Evolutionary conservation across 2,113 vertebrate species (phyloP).

Genomic region (Falcunculus frontatus): DNA sequence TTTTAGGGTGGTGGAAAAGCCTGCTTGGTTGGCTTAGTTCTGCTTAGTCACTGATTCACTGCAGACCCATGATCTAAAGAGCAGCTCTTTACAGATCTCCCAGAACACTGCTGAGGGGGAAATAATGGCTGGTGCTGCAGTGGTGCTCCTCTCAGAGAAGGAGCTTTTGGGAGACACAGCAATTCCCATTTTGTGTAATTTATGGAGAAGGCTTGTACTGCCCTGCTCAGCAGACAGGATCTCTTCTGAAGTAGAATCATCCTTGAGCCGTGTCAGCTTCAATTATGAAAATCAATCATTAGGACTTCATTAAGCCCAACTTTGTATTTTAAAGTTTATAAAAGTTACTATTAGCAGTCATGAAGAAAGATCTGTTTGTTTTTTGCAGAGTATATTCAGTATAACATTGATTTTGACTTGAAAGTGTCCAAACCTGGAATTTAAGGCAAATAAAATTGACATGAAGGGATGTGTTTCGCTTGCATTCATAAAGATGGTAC

Average conservation of each 20-base stretch:
- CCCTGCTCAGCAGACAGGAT: neutral
- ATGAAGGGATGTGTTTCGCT: slow-evolving; percentile 40
- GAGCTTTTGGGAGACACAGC: neutral
- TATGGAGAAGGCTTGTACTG: neutral
- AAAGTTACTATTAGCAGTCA: slow-evolving; percentile 44
- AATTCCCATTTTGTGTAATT: neutral
- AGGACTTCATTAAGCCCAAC: slow-evolving; percentile 3
- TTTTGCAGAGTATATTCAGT: slow-evolving; percentile 18
- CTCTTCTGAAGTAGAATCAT: neutral
- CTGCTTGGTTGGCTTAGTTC: neutral
- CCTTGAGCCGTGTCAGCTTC: neutral
- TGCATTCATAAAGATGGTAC: slow-evolving; percentile 45
- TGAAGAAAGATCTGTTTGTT: slow-evolving; percentile 34
- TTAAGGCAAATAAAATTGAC: slow-evolving; percentile 51
- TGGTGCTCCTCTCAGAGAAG: neutral
- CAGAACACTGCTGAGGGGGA: neutral
- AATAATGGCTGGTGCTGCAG: neutral
- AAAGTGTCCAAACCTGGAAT: slow-evolving; percentile 57
- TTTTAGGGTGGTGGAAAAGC: neutral
- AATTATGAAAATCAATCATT: slow-evolving; percentile 11
- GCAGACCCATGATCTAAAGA: neutral
- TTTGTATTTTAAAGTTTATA: slow-evolving; percentile 11
- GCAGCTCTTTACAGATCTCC: neutral
- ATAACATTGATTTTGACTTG: slow-evolving; percentile 59
- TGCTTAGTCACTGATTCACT: neutral